Base-by-base conservation (phyloP, 1,140 invertebrate genomes). In the Brachionus paranguensis region DNA sequence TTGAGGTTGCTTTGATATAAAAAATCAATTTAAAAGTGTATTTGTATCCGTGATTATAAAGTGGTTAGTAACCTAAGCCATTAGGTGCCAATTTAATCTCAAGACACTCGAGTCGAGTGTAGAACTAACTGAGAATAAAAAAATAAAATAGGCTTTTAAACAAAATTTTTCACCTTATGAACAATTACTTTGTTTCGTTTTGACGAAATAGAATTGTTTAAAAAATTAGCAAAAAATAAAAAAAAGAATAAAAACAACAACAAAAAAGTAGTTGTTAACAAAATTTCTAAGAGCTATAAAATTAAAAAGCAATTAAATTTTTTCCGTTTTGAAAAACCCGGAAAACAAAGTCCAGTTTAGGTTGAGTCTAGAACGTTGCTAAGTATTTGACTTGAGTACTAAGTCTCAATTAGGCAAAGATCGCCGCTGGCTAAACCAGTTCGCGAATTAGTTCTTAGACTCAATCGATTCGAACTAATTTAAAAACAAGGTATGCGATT, bases 91-190 rank as follows among this genome's bases (percentile, higher is more conserved):
- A 37, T 37, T 37, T 37, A 37, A 37, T 37, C 33, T 37, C 33
- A 37, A 37, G 33, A 37, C 33, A 37, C 33, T 37, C 33, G 6
- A 37, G 5, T 37, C 33, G 33, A 37, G 33, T 37, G 33, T 14
- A 33, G 5, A 68, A 33, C 3, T n/a, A 33, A 14, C 29, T 68
- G 29, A 68, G 33, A 68, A 72, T n/a, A 43, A 6, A 43, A 41
- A 41, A 41, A 41, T 41, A 43, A 72, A n/a, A 12, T 6, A 17
- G 29, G 33, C 20, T 43, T 72, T 43, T 17, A 72, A 72, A 41
- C n/a, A 72, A 72, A 43, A 43, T 41, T 29, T 43, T 43, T 72
- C 68, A 72, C 68, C 68, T 72, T 72, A 72, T 72, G 65, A 70
- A 43, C 68, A 41, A 72, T 41, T 72, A 41, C 37, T 72, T 72